phyloP scores from a whole-genome alignment of 2,888 invertebrate species.

The Watsonalla cultraria region DNA sequence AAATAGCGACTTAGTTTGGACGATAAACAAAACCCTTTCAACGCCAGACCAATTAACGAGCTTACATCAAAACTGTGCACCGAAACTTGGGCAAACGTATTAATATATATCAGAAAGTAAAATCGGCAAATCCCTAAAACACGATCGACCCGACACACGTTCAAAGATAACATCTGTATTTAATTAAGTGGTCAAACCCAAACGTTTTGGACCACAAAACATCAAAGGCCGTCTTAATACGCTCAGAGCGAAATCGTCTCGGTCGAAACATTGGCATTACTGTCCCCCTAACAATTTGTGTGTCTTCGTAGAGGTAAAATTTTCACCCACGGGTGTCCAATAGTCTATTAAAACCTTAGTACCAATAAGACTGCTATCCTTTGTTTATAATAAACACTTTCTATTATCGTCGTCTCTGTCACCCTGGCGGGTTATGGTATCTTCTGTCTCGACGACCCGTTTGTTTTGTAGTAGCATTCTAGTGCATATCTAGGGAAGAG shows the following conservation, averaged over 20 bases:
- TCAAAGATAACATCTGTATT: slow-evolving; percentile 54
- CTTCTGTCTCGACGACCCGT: slow-evolving; percentile 40
- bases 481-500: slow-evolving; percentile 67
- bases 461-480: slow-evolving; percentile 67
- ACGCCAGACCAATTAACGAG: not conserved
- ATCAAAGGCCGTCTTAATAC: slow-evolving; percentile 75
- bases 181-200: slow-evolving; percentile 66
- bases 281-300: slow-evolving; percentile 49
- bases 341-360: slow-evolving; percentile 61
- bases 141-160: slow-evolving; percentile 48
- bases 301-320: slow-evolving; percentile 54
- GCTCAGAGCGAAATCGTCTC: slow-evolving; percentile 68
- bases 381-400: slow-evolving; percentile 78
- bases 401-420: slow-evolving; percentile 44
- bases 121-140: slow-evolving; percentile 39
- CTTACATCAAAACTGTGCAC: slow-evolving; percentile 13
- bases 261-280: slow-evolving; percentile 58
- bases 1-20: no score
- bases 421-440: slow-evolving; percentile 13
- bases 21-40: not conserved
- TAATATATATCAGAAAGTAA: slow-evolving; percentile 41
- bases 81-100: slow-evolving; percentile 13
- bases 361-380: slow-evolving; percentile 75
- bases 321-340: slow-evolving; percentile 60
- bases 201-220: slow-evolving; percentile 57